Evolutionary conservation across 1,140 invertebrate genomes (phyloP).

Genomic region (Hypothenemus hampei): DNA sequence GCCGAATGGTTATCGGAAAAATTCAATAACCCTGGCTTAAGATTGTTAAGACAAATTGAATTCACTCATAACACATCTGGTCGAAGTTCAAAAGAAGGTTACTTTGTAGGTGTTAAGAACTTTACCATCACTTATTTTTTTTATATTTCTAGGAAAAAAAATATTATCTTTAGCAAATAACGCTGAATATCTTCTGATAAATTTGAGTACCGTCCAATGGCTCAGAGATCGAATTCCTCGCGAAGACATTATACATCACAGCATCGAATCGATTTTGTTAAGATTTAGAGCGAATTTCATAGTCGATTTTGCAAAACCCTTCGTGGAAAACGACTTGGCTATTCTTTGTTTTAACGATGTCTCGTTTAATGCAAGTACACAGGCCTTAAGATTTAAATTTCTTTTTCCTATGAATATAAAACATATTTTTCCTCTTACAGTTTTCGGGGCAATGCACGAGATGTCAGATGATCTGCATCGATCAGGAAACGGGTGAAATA

Average conservation of each 20-base stretch:
- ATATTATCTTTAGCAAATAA: constrained; percentile 75
- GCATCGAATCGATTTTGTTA: constrained; percentile 52
- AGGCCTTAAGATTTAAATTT: no score
- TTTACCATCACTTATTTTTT: not conserved
- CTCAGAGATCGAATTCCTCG: constrained; percentile 57
- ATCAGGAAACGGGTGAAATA: constrained; percentile 75
- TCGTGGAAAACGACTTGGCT: constrained; percentile 74
- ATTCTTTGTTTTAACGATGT: constrained; percentile 62
- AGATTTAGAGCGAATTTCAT: constrained; percentile 68
- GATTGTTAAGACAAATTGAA: constrained; percentile 60
- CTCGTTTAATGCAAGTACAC: constrained; percentile 57
- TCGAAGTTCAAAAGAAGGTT: constrained; percentile 22
- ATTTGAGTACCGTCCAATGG: constrained; percentile 67
- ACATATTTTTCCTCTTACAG: constrained; percentile 14
- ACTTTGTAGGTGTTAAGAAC: not conserved
- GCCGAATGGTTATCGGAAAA: constrained; percentile 70
- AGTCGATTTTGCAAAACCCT: constrained; percentile 56
- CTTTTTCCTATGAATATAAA: not conserved
- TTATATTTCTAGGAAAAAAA: constrained; percentile 41
- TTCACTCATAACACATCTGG: constrained; percentile 20
- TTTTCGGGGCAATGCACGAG: constrained; percentile 70
- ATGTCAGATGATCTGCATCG: constrained; percentile 92
- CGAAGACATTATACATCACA: constrained; percentile 48
- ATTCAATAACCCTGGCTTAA: constrained; percentile 59
- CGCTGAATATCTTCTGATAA: constrained; percentile 83